Evolutionary conservation across 2,113 vertebrate species (phyloP), one percentile per base, ranked within the genome.

Genomic region (Ammospiza nelsoni): DNA sequence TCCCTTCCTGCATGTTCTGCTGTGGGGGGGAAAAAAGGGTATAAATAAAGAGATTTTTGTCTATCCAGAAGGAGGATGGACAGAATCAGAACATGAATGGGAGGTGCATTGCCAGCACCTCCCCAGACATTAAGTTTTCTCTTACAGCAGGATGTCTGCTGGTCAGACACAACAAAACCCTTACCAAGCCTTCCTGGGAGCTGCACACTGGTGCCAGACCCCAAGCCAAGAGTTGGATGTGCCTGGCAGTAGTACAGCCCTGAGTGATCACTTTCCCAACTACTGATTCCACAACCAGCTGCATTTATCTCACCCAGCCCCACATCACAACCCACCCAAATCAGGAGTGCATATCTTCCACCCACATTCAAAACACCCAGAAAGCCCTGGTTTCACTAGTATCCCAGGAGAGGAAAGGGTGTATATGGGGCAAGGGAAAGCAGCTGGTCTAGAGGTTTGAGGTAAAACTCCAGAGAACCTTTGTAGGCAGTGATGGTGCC

Each of bases 341-440:
- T n/a, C 37, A 46, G 49, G 28, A 41, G 15, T 25, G 23, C 18
- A 29, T 65, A 3, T 54, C 49, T 76, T 76, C 39, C 9, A 68
- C 13, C 12, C 12, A 20, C 16, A 57, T 28, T 11, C 23, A 57
- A 51, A 77, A 59, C 17, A 19, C 18, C 4, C 27, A 52, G 44
- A 72, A 49, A 68, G 5, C 8, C 29, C 39, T 48, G 23, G 18
- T 15, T 22, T 61, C 14, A 49, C 16, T 12, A 58, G 51, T 44
- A 90, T 96, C 88, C 90, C 67, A 31, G 57, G 92, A 97, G 11
- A 79, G 12, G 37, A 54, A 84, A 66, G 33, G n/a, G 19, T 31
- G 28, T 35, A 33, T 54, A 41, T 2, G 4, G 41, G 16, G 6
- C 48, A 58, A 65, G 23, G 28, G 29, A 71, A 52, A 24, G 59